A percentile compares a stretch with the other conserved stretches of the same genome.
phyloP scores from a whole-genome alignment of 2,797 vertebrate genomes.

The Eurystomus glaucurus region DNA sequence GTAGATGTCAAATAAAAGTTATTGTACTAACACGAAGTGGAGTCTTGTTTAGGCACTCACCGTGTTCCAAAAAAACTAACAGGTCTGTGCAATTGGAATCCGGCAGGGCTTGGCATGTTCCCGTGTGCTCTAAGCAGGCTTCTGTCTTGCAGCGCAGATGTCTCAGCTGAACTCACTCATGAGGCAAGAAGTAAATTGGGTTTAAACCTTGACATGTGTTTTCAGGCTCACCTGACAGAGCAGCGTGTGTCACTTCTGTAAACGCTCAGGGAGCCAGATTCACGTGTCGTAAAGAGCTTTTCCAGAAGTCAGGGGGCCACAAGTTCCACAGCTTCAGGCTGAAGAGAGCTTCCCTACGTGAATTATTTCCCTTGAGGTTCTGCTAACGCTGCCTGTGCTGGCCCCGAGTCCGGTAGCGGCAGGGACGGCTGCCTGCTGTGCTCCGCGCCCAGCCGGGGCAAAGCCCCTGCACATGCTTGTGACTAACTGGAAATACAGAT shows the following conservation, averaged over 20 bases:
- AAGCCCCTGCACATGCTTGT: fast-evolving
- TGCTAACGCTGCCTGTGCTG: fast-evolving
- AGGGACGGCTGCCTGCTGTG: background rate
- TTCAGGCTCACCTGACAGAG: background rate
- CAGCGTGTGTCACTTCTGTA: background rate
- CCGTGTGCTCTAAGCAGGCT: slow-evolving; percentile 50
- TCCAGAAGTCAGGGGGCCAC: fast-evolving
- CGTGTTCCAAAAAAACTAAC: slow-evolving; percentile 53
- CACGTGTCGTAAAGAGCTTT: background rate
- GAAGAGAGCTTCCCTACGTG: fast-evolving
- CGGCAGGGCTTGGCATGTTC: background rate
- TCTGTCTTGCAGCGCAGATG: background rate
- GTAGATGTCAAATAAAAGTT: slow-evolving; percentile 93
- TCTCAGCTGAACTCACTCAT: background rate
- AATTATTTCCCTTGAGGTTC: fast-evolving
- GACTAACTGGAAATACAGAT: background rate
- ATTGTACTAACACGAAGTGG: slow-evolving; percentile 84
- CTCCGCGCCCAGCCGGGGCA: background rate
- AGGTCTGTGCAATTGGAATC: slow-evolving; percentile 39
- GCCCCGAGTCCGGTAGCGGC: fast-evolving
- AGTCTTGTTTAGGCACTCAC: slow-evolving; percentile 81
- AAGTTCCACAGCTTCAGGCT: background rate
- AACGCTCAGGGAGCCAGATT: background rate
- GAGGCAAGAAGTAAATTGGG: background rate
- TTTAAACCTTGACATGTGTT: background rate